Evolutionary conservation across 1,140 invertebrate species (phyloP).

Genomic region (Dolichoris vasculosae): DNA sequence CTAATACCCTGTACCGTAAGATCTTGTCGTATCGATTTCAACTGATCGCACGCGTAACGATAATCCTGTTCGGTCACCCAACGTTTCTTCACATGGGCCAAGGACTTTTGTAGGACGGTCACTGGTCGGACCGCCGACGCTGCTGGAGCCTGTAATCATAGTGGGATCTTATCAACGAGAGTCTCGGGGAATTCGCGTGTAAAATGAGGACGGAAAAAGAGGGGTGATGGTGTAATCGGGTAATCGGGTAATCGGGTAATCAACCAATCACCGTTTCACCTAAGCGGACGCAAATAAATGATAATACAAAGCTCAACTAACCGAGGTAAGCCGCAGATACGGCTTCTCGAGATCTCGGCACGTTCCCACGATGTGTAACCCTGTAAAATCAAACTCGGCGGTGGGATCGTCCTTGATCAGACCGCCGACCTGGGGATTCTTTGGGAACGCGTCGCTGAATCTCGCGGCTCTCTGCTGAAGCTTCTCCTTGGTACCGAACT

Average conservation of each 20-base stretch:
- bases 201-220: no score
- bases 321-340: slow-evolving; percentile 93
- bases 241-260: no score
- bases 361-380: slow-evolving; percentile 93
- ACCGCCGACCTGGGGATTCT: slow-evolving; percentile 58
- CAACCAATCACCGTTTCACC: no score
- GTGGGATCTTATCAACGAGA: no score
- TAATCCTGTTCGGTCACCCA: slow-evolving; percentile 95
- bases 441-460: slow-evolving; percentile 77
- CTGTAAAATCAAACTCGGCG: slow-evolving; percentile 85
- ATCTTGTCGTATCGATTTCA: slow-evolving; percentile 99
- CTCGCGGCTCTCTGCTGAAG: slow-evolving; percentile 90
- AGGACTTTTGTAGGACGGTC: slow-evolving; percentile 87
- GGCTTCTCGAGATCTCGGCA: slow-evolving; percentile 95
- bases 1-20: slow-evolving; percentile 97
- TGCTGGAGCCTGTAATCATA: slow-evolving; percentile 92
- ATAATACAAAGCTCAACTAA: slow-evolving; percentile 67
- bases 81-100: slow-evolving; percentile 91
- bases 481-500: slow-evolving; percentile 83
- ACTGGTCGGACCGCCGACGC: slow-evolving; percentile 92
- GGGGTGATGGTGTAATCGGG: no score
- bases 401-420: slow-evolving; percentile 76
- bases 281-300: no score
- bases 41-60: slow-evolving; percentile 96
- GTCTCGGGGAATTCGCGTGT: no score